Conservation (phyloP, 2,113 vertebrate genomes). For the Nerophis ophidion region DNA sequence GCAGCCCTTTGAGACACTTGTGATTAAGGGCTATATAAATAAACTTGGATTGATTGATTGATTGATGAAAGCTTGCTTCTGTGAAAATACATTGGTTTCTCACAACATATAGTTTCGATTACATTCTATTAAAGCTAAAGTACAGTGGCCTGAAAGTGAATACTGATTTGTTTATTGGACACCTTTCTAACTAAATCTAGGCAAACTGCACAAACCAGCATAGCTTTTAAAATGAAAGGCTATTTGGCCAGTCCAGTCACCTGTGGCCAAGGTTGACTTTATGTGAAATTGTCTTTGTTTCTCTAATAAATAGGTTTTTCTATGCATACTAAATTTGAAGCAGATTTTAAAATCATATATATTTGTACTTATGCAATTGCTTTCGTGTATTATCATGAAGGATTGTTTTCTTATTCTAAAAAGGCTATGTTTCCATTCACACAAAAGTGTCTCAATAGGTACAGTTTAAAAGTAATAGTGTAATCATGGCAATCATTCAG, state of each 20-base stretch:
- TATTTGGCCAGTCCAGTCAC: slow-evolving; percentile 61
- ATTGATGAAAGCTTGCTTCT: slow-evolving; percentile 46
- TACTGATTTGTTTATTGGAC: neutral
- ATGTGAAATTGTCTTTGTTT: slow-evolving; percentile 60
- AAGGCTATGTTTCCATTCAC: slow-evolving; percentile 3
- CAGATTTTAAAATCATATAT: slow-evolving; percentile 18
- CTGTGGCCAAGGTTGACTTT: slow-evolving; percentile 55
- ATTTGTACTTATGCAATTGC: neutral
- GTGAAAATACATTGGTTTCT: slow-evolving; percentile 22
- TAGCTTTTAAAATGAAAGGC: slow-evolving; percentile 18
- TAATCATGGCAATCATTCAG: slow-evolving; percentile 25
- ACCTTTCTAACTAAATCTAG: slow-evolving; percentile 19
- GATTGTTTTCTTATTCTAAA: neutral
- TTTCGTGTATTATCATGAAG: neutral
- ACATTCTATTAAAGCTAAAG: neutral
- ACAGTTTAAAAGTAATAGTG: slow-evolving; percentile 21
- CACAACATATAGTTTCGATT: slow-evolving; percentile 10
- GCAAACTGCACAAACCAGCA: slow-evolving; percentile 6
- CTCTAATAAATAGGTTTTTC: slow-evolving; percentile 36
- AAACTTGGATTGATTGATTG: no score
- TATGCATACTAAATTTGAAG: slow-evolving; percentile 10
- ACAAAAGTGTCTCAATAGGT: neutral
- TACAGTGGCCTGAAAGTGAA: neutral
- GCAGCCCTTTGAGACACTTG: no score
- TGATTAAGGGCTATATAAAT: no score